A percentile compares a stretch with the other conserved stretches of the same genome.
These are phyloP conservation scores for Graptemys geographica DNA, from an alignment of 2,797 vertebrate genomes.

Conservation along the genomic window DNA sequence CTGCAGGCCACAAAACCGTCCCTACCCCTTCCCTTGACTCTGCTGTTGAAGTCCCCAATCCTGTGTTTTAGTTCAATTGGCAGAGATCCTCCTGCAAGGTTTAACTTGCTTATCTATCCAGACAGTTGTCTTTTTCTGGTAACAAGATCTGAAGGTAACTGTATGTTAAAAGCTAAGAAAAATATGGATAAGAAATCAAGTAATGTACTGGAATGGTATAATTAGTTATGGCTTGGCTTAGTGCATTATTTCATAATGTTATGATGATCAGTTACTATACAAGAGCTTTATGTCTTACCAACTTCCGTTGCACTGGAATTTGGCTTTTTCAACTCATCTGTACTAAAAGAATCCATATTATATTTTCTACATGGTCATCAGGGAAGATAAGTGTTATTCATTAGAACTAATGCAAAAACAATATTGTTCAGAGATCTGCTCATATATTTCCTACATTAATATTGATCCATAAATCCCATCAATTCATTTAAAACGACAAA, in stretches of 20 bases:
- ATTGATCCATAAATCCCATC: neutral
- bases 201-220: neutral
- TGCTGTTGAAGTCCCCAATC: no score
- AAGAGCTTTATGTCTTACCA: neutral
- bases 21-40: no score
- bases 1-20: no score
- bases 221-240: neutral
- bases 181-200: neutral
- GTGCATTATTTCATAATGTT: neutral
- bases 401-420: conserved; percentile 34
- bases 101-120: neutral
- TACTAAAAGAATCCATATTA: neutral
- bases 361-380: neutral
- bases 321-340: neutral
- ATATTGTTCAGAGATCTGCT: neutral
- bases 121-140: neutral
- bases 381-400: neutral
- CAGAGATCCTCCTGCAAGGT: neutral
- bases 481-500: conserved; percentile 10
- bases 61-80: no score
- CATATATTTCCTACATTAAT: neutral
- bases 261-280: neutral
- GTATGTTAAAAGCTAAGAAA: neutral
- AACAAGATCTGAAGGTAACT: neutral
- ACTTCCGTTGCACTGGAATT: neutral